Base-by-base conservation (phyloP, 2,888 invertebrate species). In the Aplocera efformata region DNA sequence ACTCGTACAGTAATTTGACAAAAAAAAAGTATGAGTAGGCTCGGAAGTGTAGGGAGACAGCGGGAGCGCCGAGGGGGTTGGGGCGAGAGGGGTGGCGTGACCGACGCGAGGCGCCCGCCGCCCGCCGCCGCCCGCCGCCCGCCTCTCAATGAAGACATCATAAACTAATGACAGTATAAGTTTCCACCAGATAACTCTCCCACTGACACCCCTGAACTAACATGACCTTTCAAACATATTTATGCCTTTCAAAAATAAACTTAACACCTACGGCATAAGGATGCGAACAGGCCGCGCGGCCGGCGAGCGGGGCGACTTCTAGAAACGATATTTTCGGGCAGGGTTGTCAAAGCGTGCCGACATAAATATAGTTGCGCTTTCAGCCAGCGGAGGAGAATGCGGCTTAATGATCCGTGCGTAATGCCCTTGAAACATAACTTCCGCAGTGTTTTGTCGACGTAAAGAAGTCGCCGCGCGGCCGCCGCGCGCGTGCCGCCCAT, bases 381-480 rank as follows among this genome's bases (percentile, higher is more conserved):
- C 74, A 75, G 64, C 70, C 59, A 67, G 56, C 52, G 55, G 66
- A 65, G 69, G 64, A 72, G 74, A 69, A 71, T 71, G 67, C 56
- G 57, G 73, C 63, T 80, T 80, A 86, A 86, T 85, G 86, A 83
- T 69, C 79, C 79, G 83, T 82, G 77, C 78, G 73, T 78, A 81
- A 83, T 77, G 77, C 54, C 63, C 67, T 65, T 67, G 75, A 72
- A 70, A 72, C 75, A 78, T 75, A 70, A 73, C 85, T 84, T 85
- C 86, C 86, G 84, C 70, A 60, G 61, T 74, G 68, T 80, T 79
- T 82, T 79, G 75, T 75, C 66, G 67, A 67, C 66, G 73, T 79
- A 82, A 84, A 83, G 81, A 85, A 79, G 60, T 69, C 58, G 60
- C 54, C 36, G 38, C 58, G 70, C 36, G 41, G 22, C 13, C 10